A percentile compares a stretch with the other conserved stretches of the same genome.
Evolutionary conservation across 2,113 vertebrate species (phyloP).

Genomic region (Cygnus atratus): DNA sequence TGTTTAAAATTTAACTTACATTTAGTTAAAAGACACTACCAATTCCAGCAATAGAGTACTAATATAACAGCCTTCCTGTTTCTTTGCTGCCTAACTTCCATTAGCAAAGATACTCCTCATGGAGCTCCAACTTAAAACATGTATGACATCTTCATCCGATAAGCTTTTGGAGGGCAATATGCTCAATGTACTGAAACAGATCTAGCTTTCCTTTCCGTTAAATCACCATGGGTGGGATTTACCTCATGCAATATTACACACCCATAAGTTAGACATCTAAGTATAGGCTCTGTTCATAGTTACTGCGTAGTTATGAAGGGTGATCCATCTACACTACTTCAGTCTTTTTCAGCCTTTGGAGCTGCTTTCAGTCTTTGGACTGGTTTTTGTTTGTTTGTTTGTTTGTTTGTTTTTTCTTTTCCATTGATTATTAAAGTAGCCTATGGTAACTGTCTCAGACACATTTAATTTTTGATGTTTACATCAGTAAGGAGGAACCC

Average conservation of each 20-base stretch:
- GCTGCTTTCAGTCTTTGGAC: background rate
- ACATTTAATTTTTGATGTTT: background rate
- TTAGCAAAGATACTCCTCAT: background rate
- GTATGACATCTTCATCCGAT: background rate
- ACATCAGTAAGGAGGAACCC: background rate
- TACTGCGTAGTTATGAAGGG: background rate
- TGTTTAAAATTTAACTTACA: background rate
- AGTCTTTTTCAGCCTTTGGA: background rate
- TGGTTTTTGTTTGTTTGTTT: background rate
- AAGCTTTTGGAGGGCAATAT: background rate
- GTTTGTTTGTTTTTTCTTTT: background rate
- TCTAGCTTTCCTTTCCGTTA: background rate
- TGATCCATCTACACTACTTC: background rate
- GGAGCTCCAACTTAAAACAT: background rate
- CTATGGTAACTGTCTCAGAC: background rate
- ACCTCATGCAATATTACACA: background rate
- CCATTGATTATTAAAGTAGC: background rate
- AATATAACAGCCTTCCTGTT: background rate
- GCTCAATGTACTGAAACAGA: background rate
- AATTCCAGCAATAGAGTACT: background rate
- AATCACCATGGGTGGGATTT: background rate
- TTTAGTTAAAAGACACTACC: background rate
- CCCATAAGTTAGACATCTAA: background rate
- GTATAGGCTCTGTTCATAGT: background rate
- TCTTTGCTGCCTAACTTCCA: background rate